Evolutionary conservation across 2,797 vertebrate species (phyloP).

Genomic region (Crax fasciolata): DNA sequence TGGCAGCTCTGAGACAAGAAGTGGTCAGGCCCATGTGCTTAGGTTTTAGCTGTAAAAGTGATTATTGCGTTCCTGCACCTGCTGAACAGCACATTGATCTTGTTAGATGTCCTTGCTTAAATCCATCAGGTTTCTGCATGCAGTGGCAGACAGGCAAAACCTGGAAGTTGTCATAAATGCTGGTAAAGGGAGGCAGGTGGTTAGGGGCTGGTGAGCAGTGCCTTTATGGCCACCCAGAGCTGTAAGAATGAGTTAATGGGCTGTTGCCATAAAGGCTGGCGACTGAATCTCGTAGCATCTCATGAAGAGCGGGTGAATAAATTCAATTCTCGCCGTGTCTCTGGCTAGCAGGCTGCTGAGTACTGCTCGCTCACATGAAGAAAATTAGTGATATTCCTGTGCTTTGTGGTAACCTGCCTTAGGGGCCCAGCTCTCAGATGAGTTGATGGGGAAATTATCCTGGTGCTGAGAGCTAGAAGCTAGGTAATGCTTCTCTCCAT

Average conservation of each 20-base stretch:
- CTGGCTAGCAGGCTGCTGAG: neutral
- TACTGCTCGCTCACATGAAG: neutral
- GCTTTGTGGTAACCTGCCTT: neutral
- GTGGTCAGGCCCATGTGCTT: neutral
- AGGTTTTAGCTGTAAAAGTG: conserved; percentile 22
- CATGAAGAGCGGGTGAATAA: neutral
- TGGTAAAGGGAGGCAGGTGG: conserved; percentile 15
- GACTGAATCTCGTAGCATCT: neutral
- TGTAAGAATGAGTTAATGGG: conserved; percentile 7
- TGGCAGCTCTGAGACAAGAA: conserved; percentile 13
- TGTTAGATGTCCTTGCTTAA: conserved; percentile 56
- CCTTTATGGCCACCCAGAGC: neutral
- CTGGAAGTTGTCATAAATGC: conserved; percentile 15
- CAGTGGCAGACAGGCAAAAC: conserved; percentile 55
- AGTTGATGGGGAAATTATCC: neutral
- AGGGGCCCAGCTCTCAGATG: neutral
- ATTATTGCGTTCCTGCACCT: conserved; percentile 7
- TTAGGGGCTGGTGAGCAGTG: neutral
- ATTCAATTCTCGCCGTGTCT: conserved; percentile 4
- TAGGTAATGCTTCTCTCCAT: neutral
- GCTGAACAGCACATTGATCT: conserved; percentile 34
- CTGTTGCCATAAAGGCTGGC: neutral
- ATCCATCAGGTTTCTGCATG: conserved; percentile 55
- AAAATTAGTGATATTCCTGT: neutral
- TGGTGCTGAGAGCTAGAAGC: neutral